Conservation (phyloP, 2,113 vertebrate species). For the Phaethon lepturus region DNA sequence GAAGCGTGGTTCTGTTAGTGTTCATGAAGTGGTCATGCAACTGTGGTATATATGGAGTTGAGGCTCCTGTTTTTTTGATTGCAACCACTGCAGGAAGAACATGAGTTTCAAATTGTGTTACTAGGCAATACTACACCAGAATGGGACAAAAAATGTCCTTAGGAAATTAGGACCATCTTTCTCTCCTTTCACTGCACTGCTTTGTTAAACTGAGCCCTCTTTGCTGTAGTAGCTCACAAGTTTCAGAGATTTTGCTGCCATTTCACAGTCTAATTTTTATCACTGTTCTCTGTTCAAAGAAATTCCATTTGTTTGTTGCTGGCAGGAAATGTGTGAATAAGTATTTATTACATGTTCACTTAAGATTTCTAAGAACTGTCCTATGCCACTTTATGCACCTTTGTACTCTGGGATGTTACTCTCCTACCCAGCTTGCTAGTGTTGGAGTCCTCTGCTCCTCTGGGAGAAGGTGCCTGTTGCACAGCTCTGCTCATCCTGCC, state of each 20-base stretch:
- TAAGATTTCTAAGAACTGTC: not conserved
- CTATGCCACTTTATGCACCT: not conserved
- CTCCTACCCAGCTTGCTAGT: not conserved
- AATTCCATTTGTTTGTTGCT: not conserved
- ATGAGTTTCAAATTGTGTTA: not conserved
- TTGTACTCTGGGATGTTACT: not conserved
- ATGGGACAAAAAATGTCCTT: not conserved
- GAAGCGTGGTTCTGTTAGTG: not conserved
- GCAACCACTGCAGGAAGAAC: not conserved
- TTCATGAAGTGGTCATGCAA: not conserved
- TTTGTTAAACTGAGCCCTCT: not conserved
- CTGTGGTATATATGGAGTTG: not conserved
- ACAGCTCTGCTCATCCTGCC: not conserved
- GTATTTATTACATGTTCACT: not conserved
- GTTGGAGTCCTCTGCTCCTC: not conserved
- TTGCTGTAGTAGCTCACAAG: not conserved
- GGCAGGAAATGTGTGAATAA: not conserved
- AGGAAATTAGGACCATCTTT: not conserved
- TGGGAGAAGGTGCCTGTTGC: not conserved
- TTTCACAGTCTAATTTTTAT: not conserved
- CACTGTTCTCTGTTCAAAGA: not conserved
- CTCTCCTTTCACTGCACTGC: not conserved
- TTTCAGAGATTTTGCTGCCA: not conserved
- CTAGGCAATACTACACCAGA: not conserved
- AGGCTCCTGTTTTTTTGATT: not conserved